phyloP scores from a whole-genome alignment of 2,888 invertebrate species.

The Agriopis aurantiaria region DNA sequence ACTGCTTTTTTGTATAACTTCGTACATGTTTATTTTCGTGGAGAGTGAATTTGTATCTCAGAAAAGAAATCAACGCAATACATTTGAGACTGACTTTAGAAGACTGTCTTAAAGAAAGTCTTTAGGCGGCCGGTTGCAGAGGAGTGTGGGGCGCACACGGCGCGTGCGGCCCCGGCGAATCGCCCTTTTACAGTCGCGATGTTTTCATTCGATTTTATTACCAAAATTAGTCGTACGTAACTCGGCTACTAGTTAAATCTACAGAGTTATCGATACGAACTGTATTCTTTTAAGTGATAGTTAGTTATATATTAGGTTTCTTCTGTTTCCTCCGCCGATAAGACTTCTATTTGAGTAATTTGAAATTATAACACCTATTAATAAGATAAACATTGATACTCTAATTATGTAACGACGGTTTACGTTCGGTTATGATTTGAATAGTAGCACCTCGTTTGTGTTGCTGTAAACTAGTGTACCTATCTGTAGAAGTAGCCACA shows the following conservation, averaged over 20 bases:
- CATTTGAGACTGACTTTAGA: constrained; percentile 85
- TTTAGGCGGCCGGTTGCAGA: constrained; percentile 43
- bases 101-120: constrained; percentile 82
- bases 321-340: constrained; percentile 39
- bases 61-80: constrained; percentile 82
- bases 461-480: constrained; percentile 37
- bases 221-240: constrained; percentile 58
- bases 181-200: constrained; percentile 49
- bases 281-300: constrained; percentile 43
- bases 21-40: constrained; percentile 56
- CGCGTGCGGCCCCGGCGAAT: constrained; percentile 14
- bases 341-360: constrained; percentile 36
- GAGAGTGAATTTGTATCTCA: constrained; percentile 67
- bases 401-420: constrained; percentile 14
- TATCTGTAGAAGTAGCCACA: constrained; percentile 28
- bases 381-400: constrained; percentile 21
- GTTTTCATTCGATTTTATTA: constrained; percentile 62
- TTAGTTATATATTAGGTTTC: constrained; percentile 40
- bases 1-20: constrained; percentile 54
- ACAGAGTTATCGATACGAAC: constrained; percentile 40
- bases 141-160: constrained; percentile 19
- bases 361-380: constrained; percentile 34
- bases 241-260: constrained; percentile 43
- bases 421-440: constrained; percentile 23
- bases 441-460: constrained; percentile 31